Evolutionary conservation across 1,140 invertebrate species (phyloP).

Genomic region (Drosophila melanica): DNA sequence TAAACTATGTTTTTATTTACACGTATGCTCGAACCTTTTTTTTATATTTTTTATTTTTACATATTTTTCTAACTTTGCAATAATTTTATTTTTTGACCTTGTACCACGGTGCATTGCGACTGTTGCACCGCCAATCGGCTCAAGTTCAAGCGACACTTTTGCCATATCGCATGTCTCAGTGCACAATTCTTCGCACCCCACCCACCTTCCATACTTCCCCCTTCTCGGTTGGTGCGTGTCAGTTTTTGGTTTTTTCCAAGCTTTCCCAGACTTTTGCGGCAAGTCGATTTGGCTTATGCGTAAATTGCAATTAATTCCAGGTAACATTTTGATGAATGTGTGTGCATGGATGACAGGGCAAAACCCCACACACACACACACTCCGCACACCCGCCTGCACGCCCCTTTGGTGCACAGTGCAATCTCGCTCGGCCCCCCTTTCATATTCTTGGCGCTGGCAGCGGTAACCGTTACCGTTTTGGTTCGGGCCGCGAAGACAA

Average conservation of each 20-base stretch:
- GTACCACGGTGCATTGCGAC: slow-evolving; percentile 20
- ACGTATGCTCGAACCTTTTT: too few species aligned
- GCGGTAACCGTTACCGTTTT: slow-evolving; percentile 3
- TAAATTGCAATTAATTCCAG: slow-evolving; percentile 75
- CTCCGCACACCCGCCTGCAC: too few species aligned
- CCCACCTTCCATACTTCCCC: too few species aligned
- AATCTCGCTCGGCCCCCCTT: background rate
- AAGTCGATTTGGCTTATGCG: slow-evolving; percentile 56
- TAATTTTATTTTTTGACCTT: background rate
- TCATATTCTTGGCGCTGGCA: slow-evolving; percentile 25
- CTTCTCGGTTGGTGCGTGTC: slow-evolving; percentile 21
- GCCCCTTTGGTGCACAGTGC: too few species aligned
- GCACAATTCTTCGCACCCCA: slow-evolving; percentile 30
- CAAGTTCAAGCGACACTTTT: slow-evolving; percentile 78
- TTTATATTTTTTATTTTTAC: too few species aligned
- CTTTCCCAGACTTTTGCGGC: slow-evolving; percentile 23
- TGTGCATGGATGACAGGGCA: slow-evolving; percentile 29
- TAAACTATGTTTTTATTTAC: too few species aligned
- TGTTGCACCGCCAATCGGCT: slow-evolving; percentile 37
- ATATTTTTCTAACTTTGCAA: too few species aligned
- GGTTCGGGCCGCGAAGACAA: background rate
- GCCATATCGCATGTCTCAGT: slow-evolving; percentile 71
- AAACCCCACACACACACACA: background rate
- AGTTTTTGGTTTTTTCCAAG: slow-evolving; percentile 29
- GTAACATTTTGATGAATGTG: slow-evolving; percentile 46